Conservation (phyloP, 1,140 invertebrate species). For the Alviniconcha marisindica region DNA sequence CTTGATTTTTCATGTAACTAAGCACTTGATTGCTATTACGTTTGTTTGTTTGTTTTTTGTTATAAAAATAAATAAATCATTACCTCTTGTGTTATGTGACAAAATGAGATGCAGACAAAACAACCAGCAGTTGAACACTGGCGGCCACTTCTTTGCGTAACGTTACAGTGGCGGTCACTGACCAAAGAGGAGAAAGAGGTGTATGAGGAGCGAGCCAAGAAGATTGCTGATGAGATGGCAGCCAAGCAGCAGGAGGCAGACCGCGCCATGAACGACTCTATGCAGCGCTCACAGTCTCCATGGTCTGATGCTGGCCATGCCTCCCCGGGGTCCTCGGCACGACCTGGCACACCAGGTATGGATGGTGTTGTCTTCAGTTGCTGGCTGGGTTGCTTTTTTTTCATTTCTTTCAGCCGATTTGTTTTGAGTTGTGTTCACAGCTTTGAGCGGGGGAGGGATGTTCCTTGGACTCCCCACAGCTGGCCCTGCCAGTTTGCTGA, state of each 20-base stretch:
- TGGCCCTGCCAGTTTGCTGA: too few species aligned
- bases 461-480: too few species aligned
- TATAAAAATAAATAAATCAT: too few species aligned
- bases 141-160: too few species aligned
- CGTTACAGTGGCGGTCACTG: conserved; percentile 93
- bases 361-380: conserved; percentile 18
- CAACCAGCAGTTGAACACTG: too few species aligned
- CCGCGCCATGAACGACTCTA: conserved; percentile 67
- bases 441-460: background rate
- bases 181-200: conserved; percentile 90
- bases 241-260: conserved; percentile 72
- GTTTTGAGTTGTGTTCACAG: background rate
- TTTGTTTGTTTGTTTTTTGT: too few species aligned
- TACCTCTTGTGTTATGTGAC: too few species aligned
- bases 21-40: too few species aligned
- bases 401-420: background rate
- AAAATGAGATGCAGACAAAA: too few species aligned
- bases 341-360: conserved; percentile 35
- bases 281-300: conserved; percentile 63
- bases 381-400: background rate
- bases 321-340: conserved; percentile 32
- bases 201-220: conserved; percentile 84
- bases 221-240: conserved; percentile 68
- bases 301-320: conserved; percentile 55
- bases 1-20: too few species aligned